Conservation (phyloP, 64 coral and sea anemone species). For the Dendronephthya gigantea region DNA sequence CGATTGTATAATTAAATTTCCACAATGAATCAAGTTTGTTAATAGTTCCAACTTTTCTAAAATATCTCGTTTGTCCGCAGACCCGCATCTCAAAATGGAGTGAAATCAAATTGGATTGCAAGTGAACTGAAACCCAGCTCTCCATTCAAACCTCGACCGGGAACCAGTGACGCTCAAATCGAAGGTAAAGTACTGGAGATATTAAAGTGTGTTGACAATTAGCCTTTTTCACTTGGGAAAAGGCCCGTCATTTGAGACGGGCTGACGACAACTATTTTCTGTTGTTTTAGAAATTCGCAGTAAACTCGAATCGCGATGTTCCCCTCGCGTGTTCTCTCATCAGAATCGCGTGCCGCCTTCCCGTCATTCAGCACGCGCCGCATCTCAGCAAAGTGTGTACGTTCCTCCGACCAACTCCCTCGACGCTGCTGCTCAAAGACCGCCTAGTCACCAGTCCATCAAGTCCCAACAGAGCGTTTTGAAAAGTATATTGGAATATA, state of each 20-base stretch:
- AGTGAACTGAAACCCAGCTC: slow-evolving; percentile 83
- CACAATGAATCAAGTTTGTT: neutral
- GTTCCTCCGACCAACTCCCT: slow-evolving; percentile 60
- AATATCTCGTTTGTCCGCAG: neutral
- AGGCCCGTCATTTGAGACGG: no score
- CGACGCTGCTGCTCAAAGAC: slow-evolving; percentile 52
- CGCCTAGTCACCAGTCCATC: slow-evolving; percentile 99
- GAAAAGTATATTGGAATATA: slow-evolving; percentile 80
- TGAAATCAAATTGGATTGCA: slow-evolving; percentile 69
- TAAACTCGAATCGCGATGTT: slow-evolving; percentile 74
- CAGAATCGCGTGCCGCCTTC: slow-evolving; percentile 48
- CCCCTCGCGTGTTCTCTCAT: slow-evolving; percentile 86
- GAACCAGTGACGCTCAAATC: slow-evolving; percentile 85
- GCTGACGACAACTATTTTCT: no score
- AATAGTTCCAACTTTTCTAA: no score
- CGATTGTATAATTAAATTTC: no score
- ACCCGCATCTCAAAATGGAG: slow-evolving; percentile 46
- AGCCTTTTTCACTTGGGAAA: no score
- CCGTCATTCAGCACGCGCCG: slow-evolving; percentile 55
- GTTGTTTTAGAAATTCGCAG: slow-evolving; percentile 70
- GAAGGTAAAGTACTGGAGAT: slow-evolving; percentile 67
- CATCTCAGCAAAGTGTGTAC: slow-evolving; percentile 73
- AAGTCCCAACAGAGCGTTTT: slow-evolving; percentile 92
- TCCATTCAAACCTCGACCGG: slow-evolving; percentile 82
- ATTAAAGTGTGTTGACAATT: neutral